phyloP scores from a whole-genome alignment of 2,888 invertebrate species.

The Rhingia campestris region DNA sequence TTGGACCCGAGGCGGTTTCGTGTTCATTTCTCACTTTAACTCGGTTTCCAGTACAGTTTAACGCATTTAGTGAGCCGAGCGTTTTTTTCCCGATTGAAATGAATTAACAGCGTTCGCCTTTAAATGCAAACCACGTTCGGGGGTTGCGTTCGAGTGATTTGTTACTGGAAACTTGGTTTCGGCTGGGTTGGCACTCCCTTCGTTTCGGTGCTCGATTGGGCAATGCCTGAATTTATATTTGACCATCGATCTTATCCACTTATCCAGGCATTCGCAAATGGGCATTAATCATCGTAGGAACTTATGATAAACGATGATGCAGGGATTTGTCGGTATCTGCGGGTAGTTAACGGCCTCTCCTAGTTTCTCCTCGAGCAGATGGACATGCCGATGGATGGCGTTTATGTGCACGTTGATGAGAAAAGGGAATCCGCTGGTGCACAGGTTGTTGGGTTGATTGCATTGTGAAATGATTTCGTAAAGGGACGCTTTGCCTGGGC shows the following conservation, averaged over 20 bases:
- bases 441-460: no score
- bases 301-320: conserved; percentile 52
- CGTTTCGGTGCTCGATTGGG: neutral
- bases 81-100: conserved; percentile 16
- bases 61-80: conserved; percentile 33
- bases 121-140: neutral
- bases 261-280: conserved; percentile 17
- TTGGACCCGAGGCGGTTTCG: conserved; percentile 48
- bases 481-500: no score
- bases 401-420: no score
- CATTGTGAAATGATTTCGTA: no score
- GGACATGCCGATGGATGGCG: neutral
- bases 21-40: conserved; percentile 55
- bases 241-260: conserved; percentile 25
- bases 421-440: no score
- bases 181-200: conserved; percentile 20
- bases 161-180: conserved; percentile 1
- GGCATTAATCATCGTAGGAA: conserved; percentile 43
- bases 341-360: conserved; percentile 20
- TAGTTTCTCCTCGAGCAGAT: neutral
- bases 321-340: conserved; percentile 1
- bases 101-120: conserved; percentile 11
- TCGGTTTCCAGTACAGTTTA: conserved; percentile 57
- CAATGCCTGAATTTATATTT: neutral
- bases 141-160: conserved; percentile 1